Base-by-base conservation (phyloP, 2,113 vertebrate species). In the Pachycephala philippinensis region DNA sequence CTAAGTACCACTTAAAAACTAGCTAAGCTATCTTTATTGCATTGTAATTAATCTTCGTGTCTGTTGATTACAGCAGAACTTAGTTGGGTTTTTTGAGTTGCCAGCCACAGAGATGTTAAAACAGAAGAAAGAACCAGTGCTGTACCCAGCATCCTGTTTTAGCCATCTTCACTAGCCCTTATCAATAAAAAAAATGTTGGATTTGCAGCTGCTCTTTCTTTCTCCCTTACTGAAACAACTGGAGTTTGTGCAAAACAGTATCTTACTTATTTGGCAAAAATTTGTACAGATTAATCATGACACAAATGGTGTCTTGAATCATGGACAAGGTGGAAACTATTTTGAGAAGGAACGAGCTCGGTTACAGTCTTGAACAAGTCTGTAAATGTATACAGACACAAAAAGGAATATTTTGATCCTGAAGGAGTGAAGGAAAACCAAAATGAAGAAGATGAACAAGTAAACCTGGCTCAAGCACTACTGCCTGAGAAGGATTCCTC, bases 401-500 rank as follows among this genome's bases (percentile, higher is more conserved):
- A 69, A 69, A 33, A 78, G 16, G n/a, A 87, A 49, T 53, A 57
- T 81, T 87, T 66, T 70, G 28, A 49, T 84, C 12, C 18, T 65
- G 45, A 10, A 23, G 13, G 9, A 89, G 18, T 21, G 31, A 37
- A 57, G 14, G 12, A 47, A 84, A 84, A 61, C 6, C 13, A 61
- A 77, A 87, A 70, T 4, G 5, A 18, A 10, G n/a, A 47, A 56
- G 20, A 60, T 15, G 12, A 59, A 54, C 21, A 82, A 26, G 61
- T 10, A 72, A 57, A 81, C 8, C 11, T 1, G 0, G 24, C 0
- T 0, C 47, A 83, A 95, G 39, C 27, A 17, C 20, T 45, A 6
- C 42, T 44, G 17, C 31, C 39, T 59, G 45, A 59, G n/a, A 83
- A 75, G 28, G 14, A 71, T 59, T 91, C 17, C 26, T 56, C 10